Evolutionary conservation across 2,113 vertebrate genomes (phyloP), one percentile per base, ranked within the genome.

Genomic region (Lepus americanus): DNA sequence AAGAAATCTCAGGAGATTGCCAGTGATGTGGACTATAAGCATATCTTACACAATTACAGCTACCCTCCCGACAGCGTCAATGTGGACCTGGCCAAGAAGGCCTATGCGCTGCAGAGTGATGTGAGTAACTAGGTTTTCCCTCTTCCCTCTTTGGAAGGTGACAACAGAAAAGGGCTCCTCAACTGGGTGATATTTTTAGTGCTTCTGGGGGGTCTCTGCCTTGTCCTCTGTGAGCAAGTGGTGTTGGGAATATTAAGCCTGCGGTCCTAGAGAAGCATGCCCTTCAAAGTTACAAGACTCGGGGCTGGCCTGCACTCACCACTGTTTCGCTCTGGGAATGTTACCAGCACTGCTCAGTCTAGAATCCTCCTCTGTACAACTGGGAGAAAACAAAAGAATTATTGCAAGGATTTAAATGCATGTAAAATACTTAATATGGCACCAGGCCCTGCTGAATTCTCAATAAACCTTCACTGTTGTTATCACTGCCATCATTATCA

Each of bases 1-100:
- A 99, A 99, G 98, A 99, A 99, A 93, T 98, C 99, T 76, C 99
- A 99, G 98, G 98, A 86, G 0, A 99, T 99, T 33, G 93, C 97
- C 94, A 99, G 99, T 76, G 98, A 99, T 78, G 53, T 98, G 4
- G 98, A 99, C 72, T 99, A 99, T 87, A 99, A 97, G 91, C 98
- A 97, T 9, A 93, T 98, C 95, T 94, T 96, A 88, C 97, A 98
- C 92, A 98, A 94, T 95, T 99, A 98, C 96, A 98, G 98, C 97
- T 97, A 99, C 9, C 99, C 99, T 0, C 97, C 98, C 0, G 99
- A 99, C 81, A 98, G 98, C 6, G 31, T 99, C 79, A 96, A 98
- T 31, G 86, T 99, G 95, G 98, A 98, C 19, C 96, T 98, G 36
- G 99, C 99, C 95, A 99, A 99, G 98, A 99, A 98, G 95, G 97